Percentiles rank a stretch among this genome's conserved stretches.
These are phyloP conservation scores for Portunus trituberculatus DNA, from an alignment of 1,140 invertebrate genomes.

Conservation along the genomic window DNA sequence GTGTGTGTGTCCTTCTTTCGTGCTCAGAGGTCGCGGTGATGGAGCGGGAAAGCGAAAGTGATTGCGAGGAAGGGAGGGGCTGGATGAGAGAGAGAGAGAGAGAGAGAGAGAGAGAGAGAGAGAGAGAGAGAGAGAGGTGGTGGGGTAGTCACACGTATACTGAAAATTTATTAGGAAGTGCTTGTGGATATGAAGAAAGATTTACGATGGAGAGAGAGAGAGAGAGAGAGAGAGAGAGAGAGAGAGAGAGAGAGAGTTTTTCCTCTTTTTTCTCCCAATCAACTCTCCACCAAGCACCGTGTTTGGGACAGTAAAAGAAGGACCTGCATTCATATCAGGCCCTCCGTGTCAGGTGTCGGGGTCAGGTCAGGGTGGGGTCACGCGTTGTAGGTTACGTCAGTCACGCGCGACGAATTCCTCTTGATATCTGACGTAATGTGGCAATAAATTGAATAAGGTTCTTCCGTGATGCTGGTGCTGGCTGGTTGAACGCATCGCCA, in stretches of 20 bases:
- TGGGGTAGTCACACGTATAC: too few relatives aligned
- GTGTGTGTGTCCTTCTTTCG: neutral
- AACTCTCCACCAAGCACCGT: neutral
- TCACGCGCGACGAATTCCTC: neutral
- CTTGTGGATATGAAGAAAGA: too few relatives aligned
- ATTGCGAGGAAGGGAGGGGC: neutral
- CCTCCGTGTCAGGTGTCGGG: neutral
- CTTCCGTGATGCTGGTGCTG: neutral
- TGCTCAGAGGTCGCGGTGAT: neutral
- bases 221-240: constrained; percentile 1
- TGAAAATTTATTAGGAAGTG: too few relatives aligned
- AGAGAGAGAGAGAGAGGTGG: neutral
- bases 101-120: neutral
- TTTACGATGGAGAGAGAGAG: too few relatives aligned
- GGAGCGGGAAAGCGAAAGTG: neutral
- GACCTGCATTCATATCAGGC: neutral
- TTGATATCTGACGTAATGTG: neutral
- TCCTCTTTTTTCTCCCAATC: too few relatives aligned
- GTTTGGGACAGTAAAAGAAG: neutral
- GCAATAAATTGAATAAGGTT: neutral
- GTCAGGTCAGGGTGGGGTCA: constrained; percentile 1
- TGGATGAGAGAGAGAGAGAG: neutral
- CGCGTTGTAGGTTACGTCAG: neutral
- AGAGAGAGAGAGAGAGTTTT: neutral
- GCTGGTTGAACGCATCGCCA: too few relatives aligned